Percentiles rank a stretch among this genome's conserved stretches.
phyloP scores from a whole-genome alignment of 2,888 invertebrate genomes.

The Melanophora roralis region DNA sequence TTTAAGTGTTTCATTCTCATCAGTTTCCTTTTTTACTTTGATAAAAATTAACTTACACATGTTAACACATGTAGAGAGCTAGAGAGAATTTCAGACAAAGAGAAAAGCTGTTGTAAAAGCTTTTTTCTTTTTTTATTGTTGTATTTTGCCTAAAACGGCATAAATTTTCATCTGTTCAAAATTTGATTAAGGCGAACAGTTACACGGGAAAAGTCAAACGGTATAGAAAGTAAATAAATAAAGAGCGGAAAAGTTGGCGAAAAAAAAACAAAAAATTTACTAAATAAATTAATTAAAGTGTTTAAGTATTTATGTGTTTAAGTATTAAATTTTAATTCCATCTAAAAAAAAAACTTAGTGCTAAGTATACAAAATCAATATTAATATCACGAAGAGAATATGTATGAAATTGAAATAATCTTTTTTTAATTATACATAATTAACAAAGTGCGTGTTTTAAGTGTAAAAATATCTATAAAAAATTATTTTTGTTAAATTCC shows the following conservation, averaged over 20 bases:
- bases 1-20: slow-evolving; percentile 20
- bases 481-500: too few species aligned
- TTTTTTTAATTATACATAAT: too few species aligned
- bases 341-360: too few species aligned
- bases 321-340: too few species aligned
- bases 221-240: slow-evolving; percentile 14
- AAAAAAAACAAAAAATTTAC: not conserved
- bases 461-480: too few species aligned
- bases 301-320: not conserved
- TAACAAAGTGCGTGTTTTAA: too few species aligned
- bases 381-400: too few species aligned
- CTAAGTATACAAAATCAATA: too few species aligned
- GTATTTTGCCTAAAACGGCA: slow-evolving; percentile 51
- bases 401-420: too few species aligned
- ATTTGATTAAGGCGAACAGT: slow-evolving; percentile 44
- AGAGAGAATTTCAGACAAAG: not conserved
- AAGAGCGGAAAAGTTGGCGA: not conserved
- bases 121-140: not conserved
- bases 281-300: not conserved
- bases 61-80: not conserved
- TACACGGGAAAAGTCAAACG: slow-evolving; percentile 48
- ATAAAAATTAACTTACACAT: not conserved
- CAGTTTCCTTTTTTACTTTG: not conserved
- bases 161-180: slow-evolving; percentile 31
- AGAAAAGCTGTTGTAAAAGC: slow-evolving; percentile 15